Conservation (phyloP, 2,888 invertebrate genomes). For the Xestoiulus laeticollis region DNA sequence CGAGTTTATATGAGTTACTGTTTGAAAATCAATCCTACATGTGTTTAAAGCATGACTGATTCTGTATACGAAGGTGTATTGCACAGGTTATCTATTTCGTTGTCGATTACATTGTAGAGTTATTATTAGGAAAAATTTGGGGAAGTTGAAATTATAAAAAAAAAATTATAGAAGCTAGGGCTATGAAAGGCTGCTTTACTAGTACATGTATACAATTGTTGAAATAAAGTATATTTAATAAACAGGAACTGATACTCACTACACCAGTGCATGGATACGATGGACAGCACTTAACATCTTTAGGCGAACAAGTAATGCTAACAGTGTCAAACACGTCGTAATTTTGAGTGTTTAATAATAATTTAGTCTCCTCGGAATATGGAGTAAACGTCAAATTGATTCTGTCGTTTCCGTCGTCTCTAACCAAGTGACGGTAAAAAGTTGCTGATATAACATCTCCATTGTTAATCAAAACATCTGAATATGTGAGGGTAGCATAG, state of each 20-base stretch:
- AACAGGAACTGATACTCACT: background rate
- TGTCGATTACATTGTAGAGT: too few species aligned
- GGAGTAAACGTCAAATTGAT: background rate
- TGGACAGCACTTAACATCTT: background rate
- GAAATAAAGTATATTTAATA: background rate
- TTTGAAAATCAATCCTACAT: too few species aligned
- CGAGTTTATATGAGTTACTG: too few species aligned
- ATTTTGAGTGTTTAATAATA: background rate
- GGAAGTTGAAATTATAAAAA: too few species aligned
- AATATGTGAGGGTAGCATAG: background rate
- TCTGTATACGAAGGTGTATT: too few species aligned
- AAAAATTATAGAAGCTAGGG: too few species aligned
- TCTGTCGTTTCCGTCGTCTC: background rate
- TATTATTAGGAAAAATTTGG: too few species aligned
- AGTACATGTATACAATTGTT: too few species aligned
- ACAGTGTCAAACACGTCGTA: slow-evolving; percentile 17
- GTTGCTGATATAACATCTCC: background rate
- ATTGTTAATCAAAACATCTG: background rate
- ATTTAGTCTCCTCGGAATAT: background rate
- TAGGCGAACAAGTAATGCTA: background rate
- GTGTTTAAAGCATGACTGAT: too few species aligned
- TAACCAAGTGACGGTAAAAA: background rate
- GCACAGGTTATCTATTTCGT: too few species aligned
- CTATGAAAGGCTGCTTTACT: too few species aligned
- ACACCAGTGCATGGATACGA: background rate